These are phyloP conservation scores for Lysandra bellargus DNA, from an alignment of 2,888 invertebrate genomes.

Conservation along the genomic window DNA sequence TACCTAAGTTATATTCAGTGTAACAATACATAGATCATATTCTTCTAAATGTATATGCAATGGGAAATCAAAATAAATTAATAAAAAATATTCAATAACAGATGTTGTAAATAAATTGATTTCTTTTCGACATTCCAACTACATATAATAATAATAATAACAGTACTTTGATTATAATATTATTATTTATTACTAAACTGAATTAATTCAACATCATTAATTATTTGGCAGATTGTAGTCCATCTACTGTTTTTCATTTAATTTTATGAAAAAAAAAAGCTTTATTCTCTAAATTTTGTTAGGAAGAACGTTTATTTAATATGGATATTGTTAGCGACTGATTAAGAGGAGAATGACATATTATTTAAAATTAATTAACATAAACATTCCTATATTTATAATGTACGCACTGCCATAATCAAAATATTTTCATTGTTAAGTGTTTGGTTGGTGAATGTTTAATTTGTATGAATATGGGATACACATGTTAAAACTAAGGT, in stretches of 20 bases:
- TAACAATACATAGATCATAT: neutral
- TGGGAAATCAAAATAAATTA: neutral
- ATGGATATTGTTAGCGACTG: neutral
- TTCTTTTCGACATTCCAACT: neutral
- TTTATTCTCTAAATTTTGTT: neutral
- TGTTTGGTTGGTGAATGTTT: slow-evolving; percentile 11
- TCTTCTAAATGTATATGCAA: slow-evolving; percentile 19
- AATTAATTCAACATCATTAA: neutral
- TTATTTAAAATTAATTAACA: slow-evolving; percentile 12
- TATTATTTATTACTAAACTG: neutral
- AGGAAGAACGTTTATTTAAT: neutral
- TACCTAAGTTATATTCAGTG: neutral
- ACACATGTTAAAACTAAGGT: neutral
- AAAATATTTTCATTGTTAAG: slow-evolving; percentile 23
- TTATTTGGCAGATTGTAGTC: neutral
- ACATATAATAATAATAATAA: too few species aligned
- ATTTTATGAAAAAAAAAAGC: neutral
- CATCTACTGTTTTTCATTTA: too few species aligned
- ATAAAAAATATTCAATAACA: neutral
- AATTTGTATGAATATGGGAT: slow-evolving; percentile 3
- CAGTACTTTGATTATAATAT: neutral
- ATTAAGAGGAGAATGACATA: neutral
- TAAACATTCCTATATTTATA: slow-evolving; percentile 27
- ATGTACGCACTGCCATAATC: slow-evolving; percentile 22
- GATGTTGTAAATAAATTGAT: neutral